Evolutionary conservation across 2,113 vertebrate species (phyloP).

Genomic region (Chaetodon auriga): DNA sequence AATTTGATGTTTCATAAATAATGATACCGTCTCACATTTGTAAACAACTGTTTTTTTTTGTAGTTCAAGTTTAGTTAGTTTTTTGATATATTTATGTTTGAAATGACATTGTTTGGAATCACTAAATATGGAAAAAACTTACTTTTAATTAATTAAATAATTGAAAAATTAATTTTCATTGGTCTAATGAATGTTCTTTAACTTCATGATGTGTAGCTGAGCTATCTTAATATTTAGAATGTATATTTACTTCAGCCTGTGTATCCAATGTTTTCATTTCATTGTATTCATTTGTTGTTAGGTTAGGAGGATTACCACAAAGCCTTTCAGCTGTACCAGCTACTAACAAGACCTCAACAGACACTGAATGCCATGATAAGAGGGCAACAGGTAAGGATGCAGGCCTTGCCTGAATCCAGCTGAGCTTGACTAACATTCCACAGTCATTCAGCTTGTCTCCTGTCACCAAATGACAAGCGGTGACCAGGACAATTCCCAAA

Average conservation of each 20-base stretch:
- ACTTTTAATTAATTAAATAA: too few species aligned
- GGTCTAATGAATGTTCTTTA: background rate
- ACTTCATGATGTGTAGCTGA: background rate
- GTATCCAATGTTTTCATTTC: background rate
- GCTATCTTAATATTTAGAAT: background rate
- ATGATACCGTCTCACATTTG: background rate
- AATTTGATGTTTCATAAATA: background rate
- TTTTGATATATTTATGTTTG: background rate
- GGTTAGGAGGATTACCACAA: background rate
- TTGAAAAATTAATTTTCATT: background rate
- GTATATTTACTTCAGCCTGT: background rate
- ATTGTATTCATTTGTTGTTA: background rate
- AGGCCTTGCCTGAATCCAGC: too few species aligned
- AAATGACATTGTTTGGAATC: background rate
- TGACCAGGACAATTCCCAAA: background rate
- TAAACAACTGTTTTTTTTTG: too few species aligned
- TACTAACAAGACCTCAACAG: background rate
- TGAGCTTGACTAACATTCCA: too few species aligned
- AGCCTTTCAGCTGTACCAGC: background rate
- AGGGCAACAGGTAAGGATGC: background rate
- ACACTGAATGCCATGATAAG: background rate
- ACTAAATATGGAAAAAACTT: background rate
- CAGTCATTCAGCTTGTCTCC: too few species aligned
- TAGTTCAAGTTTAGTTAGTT: background rate
- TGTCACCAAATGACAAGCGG: background rate